phyloP scores from a whole-genome alignment of 2,113 vertebrate species.

The Austrofundulus limnaeus region DNA sequence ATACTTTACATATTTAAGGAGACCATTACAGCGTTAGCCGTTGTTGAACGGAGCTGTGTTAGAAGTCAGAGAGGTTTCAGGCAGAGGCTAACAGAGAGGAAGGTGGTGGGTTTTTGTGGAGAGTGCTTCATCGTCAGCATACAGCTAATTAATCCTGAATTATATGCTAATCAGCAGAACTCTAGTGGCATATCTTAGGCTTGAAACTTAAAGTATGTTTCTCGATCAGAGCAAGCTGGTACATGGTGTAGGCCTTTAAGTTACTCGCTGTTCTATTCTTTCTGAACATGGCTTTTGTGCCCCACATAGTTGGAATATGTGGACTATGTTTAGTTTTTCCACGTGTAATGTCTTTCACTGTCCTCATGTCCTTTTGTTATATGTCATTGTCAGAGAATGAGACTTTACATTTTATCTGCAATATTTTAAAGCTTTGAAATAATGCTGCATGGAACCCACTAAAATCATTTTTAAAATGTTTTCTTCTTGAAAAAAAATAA shows the following conservation, averaged over 20 bases:
- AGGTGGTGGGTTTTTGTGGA: conserved; percentile 35
- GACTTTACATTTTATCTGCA: not conserved
- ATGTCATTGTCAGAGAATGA: not conserved
- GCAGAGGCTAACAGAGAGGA: conserved; percentile 64
- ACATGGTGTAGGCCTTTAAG: conserved; percentile 61
- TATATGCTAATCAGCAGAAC: conserved; percentile 72
- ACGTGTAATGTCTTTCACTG: conserved; percentile 32
- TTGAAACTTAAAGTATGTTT: conserved; percentile 58
- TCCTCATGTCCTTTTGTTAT: too few species aligned
- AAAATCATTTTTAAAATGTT: too few species aligned
- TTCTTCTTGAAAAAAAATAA: too few species aligned
- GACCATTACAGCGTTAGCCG: conserved; percentile 75
- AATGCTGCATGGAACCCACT: too few species aligned
- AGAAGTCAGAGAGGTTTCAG: conserved; percentile 69
- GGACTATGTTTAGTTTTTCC: conserved; percentile 48
- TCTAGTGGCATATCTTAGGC: conserved; percentile 49
- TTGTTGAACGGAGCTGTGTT: conserved; percentile 65
- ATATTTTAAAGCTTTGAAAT: not conserved
- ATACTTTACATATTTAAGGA: conserved; percentile 82
- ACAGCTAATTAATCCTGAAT: conserved; percentile 74
- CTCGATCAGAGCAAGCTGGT: conserved; percentile 50
- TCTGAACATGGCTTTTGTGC: conserved; percentile 64
- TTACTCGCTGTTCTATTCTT: conserved; percentile 59
- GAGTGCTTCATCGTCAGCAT: conserved; percentile 61
- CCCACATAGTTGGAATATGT: conserved; percentile 44